Evolutionary conservation across 2,113 vertebrate genomes (phyloP).

Genomic region (Forbesichthys agassizii): DNA sequence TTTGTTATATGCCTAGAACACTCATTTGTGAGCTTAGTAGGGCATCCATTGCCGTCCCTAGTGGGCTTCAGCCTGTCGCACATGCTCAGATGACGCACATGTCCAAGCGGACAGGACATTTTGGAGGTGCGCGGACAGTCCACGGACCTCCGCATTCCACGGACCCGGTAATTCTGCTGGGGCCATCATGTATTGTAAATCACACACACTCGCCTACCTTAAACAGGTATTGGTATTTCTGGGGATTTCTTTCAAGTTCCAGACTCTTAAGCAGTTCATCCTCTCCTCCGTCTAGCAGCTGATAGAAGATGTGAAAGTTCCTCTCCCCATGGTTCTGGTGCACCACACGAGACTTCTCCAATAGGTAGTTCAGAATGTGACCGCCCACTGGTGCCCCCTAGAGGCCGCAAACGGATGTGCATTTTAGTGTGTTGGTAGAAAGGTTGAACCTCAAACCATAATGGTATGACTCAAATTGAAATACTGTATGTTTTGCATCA

Average conservation of each 20-base stretch:
- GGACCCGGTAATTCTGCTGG: not conserved
- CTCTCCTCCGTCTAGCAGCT: constrained; percentile 91
- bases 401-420: not conserved
- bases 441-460: not conserved
- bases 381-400: constrained; percentile 92
- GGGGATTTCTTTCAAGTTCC: constrained; percentile 87
- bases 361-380: constrained; percentile 96
- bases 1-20: no score
- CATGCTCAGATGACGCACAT: not conserved
- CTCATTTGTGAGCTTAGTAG: no score
- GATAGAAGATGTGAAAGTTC: constrained; percentile 99
- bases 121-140: no score
- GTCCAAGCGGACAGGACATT: not conserved
- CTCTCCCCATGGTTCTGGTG: constrained; percentile 96
- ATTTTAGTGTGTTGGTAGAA: not conserved
- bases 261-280: constrained; percentile 82
- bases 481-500: not conserved
- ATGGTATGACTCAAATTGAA: not conserved
- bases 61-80: not conserved
- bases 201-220: constrained; percentile 78
- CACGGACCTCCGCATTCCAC: not conserved
- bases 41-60: no score
- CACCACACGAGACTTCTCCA: constrained; percentile 96
- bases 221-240: constrained; percentile 90
- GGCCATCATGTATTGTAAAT: no score